phyloP scores from a whole-genome alignment of 2,888 invertebrate genomes.

The Dynastes hyllus region DNA sequence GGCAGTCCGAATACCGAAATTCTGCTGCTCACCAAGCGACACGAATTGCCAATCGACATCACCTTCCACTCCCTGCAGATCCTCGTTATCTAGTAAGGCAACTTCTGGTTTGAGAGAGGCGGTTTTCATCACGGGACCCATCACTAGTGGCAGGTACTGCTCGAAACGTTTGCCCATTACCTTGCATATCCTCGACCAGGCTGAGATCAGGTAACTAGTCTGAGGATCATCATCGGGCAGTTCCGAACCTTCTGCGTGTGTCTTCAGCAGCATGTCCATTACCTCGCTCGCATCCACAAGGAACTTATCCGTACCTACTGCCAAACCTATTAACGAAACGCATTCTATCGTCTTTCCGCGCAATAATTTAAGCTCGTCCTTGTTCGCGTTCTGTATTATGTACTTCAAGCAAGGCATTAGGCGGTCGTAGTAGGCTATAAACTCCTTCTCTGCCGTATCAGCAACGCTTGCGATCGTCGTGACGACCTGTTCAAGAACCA shows the following conservation, averaged over 20 bases:
- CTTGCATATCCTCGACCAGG: slow-evolving; percentile 99
- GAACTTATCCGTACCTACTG: slow-evolving; percentile 89
- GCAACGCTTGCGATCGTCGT: slow-evolving; percentile 99
- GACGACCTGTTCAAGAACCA: slow-evolving; percentile 98
- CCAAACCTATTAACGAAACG: slow-evolving; percentile 96
- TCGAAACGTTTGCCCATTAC: slow-evolving; percentile 85
- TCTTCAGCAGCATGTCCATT: slow-evolving; percentile 94
- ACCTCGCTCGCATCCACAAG: slow-evolving; percentile 94
- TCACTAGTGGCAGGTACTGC: slow-evolving; percentile 94
- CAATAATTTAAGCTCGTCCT: slow-evolving; percentile 89
- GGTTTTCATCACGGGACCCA: slow-evolving; percentile 94
- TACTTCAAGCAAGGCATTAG: slow-evolving; percentile 96
- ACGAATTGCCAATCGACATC: slow-evolving; percentile 97
- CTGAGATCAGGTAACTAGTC: slow-evolving; percentile 97
- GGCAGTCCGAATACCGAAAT: slow-evolving; percentile 94
- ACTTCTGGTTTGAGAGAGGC: slow-evolving; percentile 96
- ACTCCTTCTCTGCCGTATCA: slow-evolving; percentile 97
- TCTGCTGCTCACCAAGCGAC: slow-evolving; percentile 94
- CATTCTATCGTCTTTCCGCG: slow-evolving; percentile 99
- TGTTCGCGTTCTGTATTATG: slow-evolving; percentile 95
- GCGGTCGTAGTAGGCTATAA: slow-evolving; percentile 94
- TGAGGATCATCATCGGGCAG: slow-evolving; percentile 97
- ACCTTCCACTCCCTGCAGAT: slow-evolving; percentile 86
- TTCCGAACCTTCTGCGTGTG: slow-evolving; percentile 84
- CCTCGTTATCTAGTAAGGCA: slow-evolving; percentile 90